Base-by-base conservation (phyloP, 2,888 invertebrate species). In the Drosophila mulleri region DNA sequence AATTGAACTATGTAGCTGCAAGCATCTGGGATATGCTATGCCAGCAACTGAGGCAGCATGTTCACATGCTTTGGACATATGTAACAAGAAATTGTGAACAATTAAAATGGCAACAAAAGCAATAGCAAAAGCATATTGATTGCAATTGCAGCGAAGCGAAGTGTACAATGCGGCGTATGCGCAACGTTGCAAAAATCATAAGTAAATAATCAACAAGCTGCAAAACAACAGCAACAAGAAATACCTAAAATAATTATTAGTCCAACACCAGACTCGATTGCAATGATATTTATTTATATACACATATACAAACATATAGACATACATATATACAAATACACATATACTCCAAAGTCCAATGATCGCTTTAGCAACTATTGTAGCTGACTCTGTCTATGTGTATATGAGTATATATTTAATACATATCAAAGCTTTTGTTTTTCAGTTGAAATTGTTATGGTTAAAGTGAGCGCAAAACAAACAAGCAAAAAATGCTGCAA, bases 111-210 rank as follows among this genome's bases (percentile, higher is more conserved):
- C 48, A 65, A 9, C 35, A 52, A 29, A 16, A 37, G 37, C 37
- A 47, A 60, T 42, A 18, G 37, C 41, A 41, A 35, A 14, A 35
- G 42, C 35, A 59, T 42, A 37, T 29, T 9, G 26, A 58, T 39
- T 32, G 23, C 16, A 20, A 35, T 39, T 32, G 23, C 16, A 20
- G 12, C 42, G 29, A 50, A 18, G 29, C 50, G 20, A 53, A 39
- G 3, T 16, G 45, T 45, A 26, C 66, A 18, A 47, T 53, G 53
- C 32, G 53, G 52, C 67, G 65, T 69, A 58, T 69, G 50, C 39
- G 59, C 52, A 53, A 70, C 41, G 32, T 53, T 41, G 62, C 48
- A 54, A 56, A 18, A 61, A 39, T 42, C 37, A 58, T 53, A 53
- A 32, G 32, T 23, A 42, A 45, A 59, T 44, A 68, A 69, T 32